These are phyloP conservation scores for Cladopsammia gracilis DNA, from an alignment of 64 coral and sea anemone species.

Conservation along the genomic window DNA sequence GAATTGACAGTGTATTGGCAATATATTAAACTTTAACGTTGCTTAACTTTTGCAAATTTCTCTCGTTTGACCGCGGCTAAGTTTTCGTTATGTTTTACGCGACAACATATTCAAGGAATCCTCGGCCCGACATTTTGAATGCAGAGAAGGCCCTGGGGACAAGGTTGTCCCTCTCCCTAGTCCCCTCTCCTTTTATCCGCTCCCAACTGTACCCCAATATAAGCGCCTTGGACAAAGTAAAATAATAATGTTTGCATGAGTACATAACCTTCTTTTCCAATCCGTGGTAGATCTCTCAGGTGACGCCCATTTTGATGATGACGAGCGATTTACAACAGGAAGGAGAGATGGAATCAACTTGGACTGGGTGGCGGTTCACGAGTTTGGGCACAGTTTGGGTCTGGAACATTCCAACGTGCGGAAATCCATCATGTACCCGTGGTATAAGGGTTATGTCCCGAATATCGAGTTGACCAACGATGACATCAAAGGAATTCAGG, in stretches of 20 bases:
- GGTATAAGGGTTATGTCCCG: constrained; percentile 48
- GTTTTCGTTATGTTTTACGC: too few species aligned
- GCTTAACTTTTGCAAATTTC: too few species aligned
- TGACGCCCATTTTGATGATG: constrained; percentile 76
- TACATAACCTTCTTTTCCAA: background rate
- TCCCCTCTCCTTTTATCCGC: too few species aligned
- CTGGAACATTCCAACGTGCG: constrained; percentile 55
- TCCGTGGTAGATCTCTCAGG: constrained; percentile 44
- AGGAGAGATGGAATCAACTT: constrained; percentile 47
- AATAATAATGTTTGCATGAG: background rate
- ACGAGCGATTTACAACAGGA: constrained; percentile 41
- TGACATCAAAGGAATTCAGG: constrained; percentile 47
- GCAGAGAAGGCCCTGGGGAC: too few species aligned
- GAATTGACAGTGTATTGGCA: too few species aligned
- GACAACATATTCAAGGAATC: too few species aligned
- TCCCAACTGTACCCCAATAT: too few species aligned
- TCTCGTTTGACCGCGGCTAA: too few species aligned
- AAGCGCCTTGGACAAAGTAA: too few species aligned
- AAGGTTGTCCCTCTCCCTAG: too few species aligned
- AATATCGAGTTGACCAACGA: constrained; percentile 32
- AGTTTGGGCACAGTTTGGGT: constrained; percentile 83
- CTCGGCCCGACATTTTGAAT: too few species aligned
- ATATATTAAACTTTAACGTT: too few species aligned
- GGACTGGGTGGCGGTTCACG: constrained; percentile 71
- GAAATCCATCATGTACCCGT: constrained; percentile 64